Evolutionary conservation across 2,113 vertebrate genomes (phyloP).

Genomic region (Clupea harengus): DNA sequence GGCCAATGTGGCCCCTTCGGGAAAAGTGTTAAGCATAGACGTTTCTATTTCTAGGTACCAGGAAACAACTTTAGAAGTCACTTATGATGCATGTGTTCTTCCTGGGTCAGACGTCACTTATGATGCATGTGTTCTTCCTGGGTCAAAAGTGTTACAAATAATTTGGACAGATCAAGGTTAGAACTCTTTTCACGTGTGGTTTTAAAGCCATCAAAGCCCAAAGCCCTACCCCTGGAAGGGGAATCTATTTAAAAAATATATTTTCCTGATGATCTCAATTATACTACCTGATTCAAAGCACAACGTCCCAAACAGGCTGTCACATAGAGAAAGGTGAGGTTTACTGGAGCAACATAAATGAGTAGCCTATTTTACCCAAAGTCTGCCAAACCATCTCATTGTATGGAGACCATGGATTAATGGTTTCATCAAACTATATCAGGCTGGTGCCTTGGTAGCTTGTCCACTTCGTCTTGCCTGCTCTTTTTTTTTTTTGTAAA

Average conservation of each 20-base stretch:
- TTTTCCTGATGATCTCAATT: neutral
- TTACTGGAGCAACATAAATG: neutral
- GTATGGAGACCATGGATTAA: neutral
- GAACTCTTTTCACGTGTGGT: neutral
- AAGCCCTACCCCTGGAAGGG: neutral
- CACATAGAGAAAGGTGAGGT: neutral
- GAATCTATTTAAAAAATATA: neutral
- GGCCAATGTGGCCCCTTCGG: neutral
- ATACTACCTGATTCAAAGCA: slow-evolving; percentile 7
- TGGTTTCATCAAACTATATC: neutral
- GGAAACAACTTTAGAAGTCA: neutral
- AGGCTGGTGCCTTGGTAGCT: neutral
- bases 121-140: neutral
- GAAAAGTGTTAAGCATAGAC: neutral
- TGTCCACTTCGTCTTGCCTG: neutral
- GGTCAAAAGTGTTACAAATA: neutral
- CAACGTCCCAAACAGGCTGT: neutral
- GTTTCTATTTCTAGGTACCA: neutral
- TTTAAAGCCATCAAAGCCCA: neutral
- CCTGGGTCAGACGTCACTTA: neutral
- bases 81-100: neutral
- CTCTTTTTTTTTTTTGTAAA: slow-evolving; percentile 23
- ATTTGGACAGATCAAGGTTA: neutral
- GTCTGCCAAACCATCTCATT: neutral
- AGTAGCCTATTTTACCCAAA: neutral